Evolutionary conservation across 2,797 vertebrate species (phyloP).

Genomic region (Mormyrus proboscirostris): DNA sequence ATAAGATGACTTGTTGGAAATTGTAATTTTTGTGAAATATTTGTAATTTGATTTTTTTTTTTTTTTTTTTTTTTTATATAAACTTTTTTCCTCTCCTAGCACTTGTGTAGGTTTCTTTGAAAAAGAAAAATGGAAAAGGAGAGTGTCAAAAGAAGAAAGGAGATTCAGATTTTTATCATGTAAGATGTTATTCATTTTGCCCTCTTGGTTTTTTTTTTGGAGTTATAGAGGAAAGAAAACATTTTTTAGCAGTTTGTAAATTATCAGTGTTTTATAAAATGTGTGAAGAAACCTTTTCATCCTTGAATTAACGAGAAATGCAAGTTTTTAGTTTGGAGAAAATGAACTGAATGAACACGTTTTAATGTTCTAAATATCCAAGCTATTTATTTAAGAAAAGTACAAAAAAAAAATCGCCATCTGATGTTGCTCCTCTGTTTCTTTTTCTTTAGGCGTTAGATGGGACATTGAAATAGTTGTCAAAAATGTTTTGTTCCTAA

Average conservation of each 20-base stretch:
- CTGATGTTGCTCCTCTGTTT: constrained; percentile 21
- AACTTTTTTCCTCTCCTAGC: constrained; percentile 30
- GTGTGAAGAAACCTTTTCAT: constrained; percentile 48
- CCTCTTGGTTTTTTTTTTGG: constrained; percentile 37
- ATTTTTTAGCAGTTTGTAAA: constrained; percentile 58
- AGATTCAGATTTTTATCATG: background rate
- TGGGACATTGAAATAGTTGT: constrained; percentile 59
- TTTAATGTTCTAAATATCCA: constrained; percentile 61
- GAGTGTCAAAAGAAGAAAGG: constrained; percentile 21
- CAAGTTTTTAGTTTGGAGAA: constrained; percentile 35
- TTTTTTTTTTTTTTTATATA: constrained; percentile 16
- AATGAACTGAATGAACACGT: constrained; percentile 61
- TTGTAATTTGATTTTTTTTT: constrained; percentile 35
- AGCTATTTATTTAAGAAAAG: constrained; percentile 38
- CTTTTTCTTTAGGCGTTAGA: constrained; percentile 50
- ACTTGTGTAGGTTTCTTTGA: constrained; percentile 40
- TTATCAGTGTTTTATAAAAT: constrained; percentile 53
- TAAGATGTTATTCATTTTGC: constrained; percentile 37
- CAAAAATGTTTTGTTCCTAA: constrained; percentile 59
- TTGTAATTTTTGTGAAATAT: constrained; percentile 32
- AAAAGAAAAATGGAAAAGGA: constrained; percentile 26
- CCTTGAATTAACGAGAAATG: constrained; percentile 28
- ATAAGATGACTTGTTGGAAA: constrained; percentile 27
- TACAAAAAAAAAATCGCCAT: constrained; percentile 28
- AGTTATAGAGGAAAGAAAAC: constrained; percentile 39